Conservation (phyloP, 1,140 invertebrate species). For the Lethocerus indicus region DNA sequence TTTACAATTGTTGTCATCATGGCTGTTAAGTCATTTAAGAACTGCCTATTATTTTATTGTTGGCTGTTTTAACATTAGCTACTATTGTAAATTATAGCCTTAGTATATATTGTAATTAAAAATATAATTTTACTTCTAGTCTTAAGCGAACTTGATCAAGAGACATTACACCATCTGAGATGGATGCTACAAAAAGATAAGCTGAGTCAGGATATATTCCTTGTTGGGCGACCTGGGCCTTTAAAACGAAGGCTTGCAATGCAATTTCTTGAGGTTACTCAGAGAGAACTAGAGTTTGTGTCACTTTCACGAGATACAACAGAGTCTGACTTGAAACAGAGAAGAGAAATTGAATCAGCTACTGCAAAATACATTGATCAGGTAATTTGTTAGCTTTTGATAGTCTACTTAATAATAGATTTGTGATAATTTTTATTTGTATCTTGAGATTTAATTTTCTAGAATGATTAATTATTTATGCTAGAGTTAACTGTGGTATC, state of each 20-base stretch:
- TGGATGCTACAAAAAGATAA: constrained; percentile 93
- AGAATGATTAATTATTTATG: too few relatives aligned
- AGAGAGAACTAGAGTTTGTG: constrained; percentile 83
- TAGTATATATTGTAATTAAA: constrained; percentile 13
- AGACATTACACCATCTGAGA: constrained; percentile 60
- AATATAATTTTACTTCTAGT: constrained; percentile 26
- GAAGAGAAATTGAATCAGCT: constrained; percentile 74
- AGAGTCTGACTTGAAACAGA: constrained; percentile 90
- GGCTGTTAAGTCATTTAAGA: too few relatives aligned
- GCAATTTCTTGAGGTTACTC: constrained; percentile 74
- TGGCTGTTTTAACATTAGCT: constrained; percentile 57
- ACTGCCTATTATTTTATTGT: neutral
- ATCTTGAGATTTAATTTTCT: too few relatives aligned
- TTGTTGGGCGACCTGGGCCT: constrained; percentile 79
- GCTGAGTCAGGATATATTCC: constrained; percentile 87
- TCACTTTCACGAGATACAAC: constrained; percentile 89
- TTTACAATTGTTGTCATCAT: too few relatives aligned
- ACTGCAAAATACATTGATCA: constrained; percentile 89
- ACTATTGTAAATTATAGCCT: constrained; percentile 17
- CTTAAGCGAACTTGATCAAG: constrained; percentile 40
- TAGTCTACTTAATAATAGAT: too few relatives aligned
- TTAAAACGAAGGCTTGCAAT: constrained; percentile 61
- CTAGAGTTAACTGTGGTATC: too few relatives aligned
- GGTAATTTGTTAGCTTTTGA: too few relatives aligned
- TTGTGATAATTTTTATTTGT: too few relatives aligned